Evolutionary conservation across 2,888 invertebrate genomes (phyloP).

Genomic region (Xestia rhomboidea): DNA sequence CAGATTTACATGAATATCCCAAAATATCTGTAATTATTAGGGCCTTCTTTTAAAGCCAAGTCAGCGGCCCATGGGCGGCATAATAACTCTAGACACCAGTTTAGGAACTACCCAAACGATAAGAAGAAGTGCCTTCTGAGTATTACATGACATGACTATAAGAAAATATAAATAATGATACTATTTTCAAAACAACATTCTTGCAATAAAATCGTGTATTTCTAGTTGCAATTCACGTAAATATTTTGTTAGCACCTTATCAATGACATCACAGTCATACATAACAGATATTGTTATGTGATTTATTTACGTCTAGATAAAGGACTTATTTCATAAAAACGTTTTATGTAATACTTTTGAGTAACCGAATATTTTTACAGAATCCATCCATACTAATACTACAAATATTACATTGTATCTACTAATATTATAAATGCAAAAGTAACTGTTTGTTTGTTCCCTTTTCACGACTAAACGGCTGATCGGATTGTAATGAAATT

Average conservation of each 20-base stretch:
- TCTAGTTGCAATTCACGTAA: slow-evolving; percentile 29
- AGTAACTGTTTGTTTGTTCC: no score
- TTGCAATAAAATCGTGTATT: slow-evolving; percentile 34
- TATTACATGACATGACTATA: neutral
- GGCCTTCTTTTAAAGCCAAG: no score
- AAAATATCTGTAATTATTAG: neutral
- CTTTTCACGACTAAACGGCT: no score
- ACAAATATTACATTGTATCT: no score
- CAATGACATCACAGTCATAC: slow-evolving; percentile 45
- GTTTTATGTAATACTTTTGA: neutral
- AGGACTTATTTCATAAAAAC: slow-evolving; percentile 11
- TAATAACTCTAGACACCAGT: no score
- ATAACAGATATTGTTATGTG: slow-evolving; percentile 40
- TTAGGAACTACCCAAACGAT: no score
- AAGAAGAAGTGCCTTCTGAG: no score
- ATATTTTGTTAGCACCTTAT: slow-evolving; percentile 46
- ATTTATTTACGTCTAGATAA: slow-evolving; percentile 51
- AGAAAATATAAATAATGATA: neutral
- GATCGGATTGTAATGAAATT: no score
- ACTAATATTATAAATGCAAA: no score
- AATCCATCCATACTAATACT: no score
- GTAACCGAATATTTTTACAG: neutral
- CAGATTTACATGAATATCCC: neutral
- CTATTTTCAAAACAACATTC: slow-evolving; percentile 11
- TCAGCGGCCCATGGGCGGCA: no score